Evolutionary conservation across 2,888 invertebrate genomes (phyloP).

Genomic region (Labia minor): DNA sequence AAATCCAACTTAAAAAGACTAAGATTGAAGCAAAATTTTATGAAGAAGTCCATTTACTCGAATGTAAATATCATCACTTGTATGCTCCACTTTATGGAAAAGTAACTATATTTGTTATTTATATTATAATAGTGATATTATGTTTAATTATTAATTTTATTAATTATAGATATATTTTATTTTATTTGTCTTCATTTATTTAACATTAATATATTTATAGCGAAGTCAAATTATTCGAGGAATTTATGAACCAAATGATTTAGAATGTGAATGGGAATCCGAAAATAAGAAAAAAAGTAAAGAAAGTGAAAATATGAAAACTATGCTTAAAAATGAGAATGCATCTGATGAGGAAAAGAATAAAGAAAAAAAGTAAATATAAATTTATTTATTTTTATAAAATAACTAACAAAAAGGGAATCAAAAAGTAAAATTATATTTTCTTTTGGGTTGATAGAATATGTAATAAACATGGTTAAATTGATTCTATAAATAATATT

Average conservation of each 20-base stretch:
- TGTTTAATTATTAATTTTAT: neutral
- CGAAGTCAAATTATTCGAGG: conserved; percentile 41
- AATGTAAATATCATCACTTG: conserved; percentile 75
- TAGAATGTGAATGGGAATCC: conserved; percentile 72
- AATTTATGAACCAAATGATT: conserved; percentile 74
- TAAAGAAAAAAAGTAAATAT: no score
- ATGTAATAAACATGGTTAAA: no score
- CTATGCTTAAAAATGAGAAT: conserved; percentile 53
- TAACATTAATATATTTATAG: conserved; percentile 21
- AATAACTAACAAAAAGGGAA: no score
- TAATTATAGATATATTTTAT: conserved; percentile 5
- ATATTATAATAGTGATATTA: neutral
- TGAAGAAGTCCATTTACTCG: conserved; percentile 83
- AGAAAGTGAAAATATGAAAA: conserved; percentile 45
- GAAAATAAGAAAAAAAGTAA: conserved; percentile 59
- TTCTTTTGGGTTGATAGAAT: no score
- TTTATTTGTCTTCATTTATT: conserved; percentile 27
- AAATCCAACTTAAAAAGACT: conserved; percentile 71
- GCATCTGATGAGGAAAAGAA: conserved; percentile 40
- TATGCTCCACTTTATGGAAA: conserved; percentile 71
- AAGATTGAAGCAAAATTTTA: conserved; percentile 88
- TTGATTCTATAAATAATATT: no score
- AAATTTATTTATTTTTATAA: no score
- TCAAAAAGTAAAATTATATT: no score
- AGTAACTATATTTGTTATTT: conserved; percentile 41